phyloP scores from a whole-genome alignment of 1,140 invertebrate genomes.

The Brachionus asplanchnoidis region DNA sequence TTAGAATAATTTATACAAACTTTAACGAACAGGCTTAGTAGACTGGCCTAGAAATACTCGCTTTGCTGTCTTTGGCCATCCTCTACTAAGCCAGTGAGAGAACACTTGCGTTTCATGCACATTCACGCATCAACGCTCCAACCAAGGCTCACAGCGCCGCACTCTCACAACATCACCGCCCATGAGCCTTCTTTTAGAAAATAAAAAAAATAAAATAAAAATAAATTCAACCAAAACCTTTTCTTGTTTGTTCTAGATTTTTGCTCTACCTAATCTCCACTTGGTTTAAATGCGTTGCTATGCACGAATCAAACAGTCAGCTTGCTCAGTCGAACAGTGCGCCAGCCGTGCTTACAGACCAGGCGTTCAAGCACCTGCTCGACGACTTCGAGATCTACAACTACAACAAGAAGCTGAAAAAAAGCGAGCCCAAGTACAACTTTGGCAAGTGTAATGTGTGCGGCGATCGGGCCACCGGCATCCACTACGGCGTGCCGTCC shows the following conservation, averaged over 20 bases:
- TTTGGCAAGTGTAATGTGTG: conserved; percentile 53
- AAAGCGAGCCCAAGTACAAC: neutral
- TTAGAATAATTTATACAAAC: neutral
- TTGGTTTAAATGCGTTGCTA: neutral
- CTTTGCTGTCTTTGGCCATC: neutral
- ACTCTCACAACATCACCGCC: neutral
- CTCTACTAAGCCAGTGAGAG: neutral
- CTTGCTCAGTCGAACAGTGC: neutral
- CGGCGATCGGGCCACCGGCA: conserved; percentile 56
- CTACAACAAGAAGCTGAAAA: neutral
- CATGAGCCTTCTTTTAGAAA: neutral
- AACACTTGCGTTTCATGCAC: neutral
- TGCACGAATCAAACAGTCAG: neutral
- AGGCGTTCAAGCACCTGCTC: neutral
- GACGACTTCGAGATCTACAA: neutral
- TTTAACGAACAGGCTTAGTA: neutral
- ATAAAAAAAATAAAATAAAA: no score
- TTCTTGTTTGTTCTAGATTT: neutral
- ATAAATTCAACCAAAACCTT: neutral
- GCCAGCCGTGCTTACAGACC: neutral
- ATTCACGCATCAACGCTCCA: neutral
- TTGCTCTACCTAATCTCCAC: neutral
- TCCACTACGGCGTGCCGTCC: conserved; percentile 56
- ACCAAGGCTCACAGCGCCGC: neutral
- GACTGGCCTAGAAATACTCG: neutral